phyloP scores from a whole-genome alignment of 2,888 invertebrate species.

The Hemithea aestivaria region DNA sequence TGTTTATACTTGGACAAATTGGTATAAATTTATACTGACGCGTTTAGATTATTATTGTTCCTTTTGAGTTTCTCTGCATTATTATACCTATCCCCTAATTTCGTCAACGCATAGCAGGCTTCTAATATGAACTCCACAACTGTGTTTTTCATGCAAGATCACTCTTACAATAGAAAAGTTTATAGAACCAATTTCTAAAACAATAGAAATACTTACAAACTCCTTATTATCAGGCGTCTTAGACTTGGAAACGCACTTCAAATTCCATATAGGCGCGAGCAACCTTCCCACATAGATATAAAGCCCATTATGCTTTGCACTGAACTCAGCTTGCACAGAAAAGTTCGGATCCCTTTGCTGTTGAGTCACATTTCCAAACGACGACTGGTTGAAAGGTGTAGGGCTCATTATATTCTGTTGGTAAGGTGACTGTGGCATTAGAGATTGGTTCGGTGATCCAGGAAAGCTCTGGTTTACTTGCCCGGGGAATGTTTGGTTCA shows the following conservation, averaged over 20 bases:
- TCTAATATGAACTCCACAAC: too few relatives aligned
- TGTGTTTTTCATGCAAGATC: too few relatives aligned
- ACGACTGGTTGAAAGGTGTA: conserved; percentile 59
- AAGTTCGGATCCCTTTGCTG: conserved; percentile 59
- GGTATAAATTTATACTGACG: too few relatives aligned
- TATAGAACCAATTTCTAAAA: too few relatives aligned
- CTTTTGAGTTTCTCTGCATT: too few relatives aligned
- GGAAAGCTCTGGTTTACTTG: conserved; percentile 59
- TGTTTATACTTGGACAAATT: too few relatives aligned
- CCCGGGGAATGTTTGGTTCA: conserved; percentile 60
- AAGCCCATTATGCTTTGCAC: conserved; percentile 94
- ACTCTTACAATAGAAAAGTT: too few relatives aligned
- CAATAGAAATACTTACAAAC: conserved; percentile 68
- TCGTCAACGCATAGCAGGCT: too few relatives aligned
- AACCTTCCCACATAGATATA: conserved; percentile 95
- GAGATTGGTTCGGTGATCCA: conserved; percentile 48
- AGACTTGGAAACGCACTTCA: conserved; percentile 84
- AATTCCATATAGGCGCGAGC: conserved; percentile 92
- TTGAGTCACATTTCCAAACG: conserved; percentile 59
- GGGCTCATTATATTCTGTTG: conserved; percentile 58
- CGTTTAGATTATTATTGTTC: too few relatives aligned
- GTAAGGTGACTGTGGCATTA: conserved; percentile 56
- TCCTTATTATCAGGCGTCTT: conserved; percentile 72
- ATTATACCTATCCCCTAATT: too few relatives aligned
- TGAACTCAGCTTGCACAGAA: conserved; percentile 68